Evolutionary conservation across 92 coral and sea anemone species (phyloP).

Genomic region (Porites lobata): DNA sequence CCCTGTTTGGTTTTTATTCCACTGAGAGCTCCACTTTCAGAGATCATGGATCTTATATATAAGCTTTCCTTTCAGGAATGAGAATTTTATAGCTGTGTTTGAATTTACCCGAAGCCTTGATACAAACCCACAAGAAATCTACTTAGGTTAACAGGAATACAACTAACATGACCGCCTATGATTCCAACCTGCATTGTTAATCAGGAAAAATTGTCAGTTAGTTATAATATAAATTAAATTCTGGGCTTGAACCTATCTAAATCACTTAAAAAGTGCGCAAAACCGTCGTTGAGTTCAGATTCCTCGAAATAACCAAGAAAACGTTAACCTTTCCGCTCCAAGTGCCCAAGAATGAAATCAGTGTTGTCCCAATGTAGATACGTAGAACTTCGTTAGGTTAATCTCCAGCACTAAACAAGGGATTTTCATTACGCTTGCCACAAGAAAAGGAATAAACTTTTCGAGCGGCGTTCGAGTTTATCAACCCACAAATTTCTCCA

Average conservation of each 20-base stretch:
- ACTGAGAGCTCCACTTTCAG: too few relatives aligned
- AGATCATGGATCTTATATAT: too few relatives aligned
- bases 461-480: conserved; percentile 40
- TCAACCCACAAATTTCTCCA: neutral
- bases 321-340: neutral
- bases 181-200: neutral
- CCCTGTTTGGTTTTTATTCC: too few relatives aligned
- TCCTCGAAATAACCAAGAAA: neutral
- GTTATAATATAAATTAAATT: neutral
- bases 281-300: too few relatives aligned
- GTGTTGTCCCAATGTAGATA: neutral
- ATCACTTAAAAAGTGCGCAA: too few relatives aligned
- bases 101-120: too few relatives aligned
- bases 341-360: neutral
- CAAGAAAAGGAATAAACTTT: neutral
- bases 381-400: neutral
- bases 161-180: neutral
- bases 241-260: neutral
- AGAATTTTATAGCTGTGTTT: too few relatives aligned
- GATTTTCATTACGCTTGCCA: too few relatives aligned
- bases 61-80: too few relatives aligned
- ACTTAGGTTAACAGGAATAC: neutral
- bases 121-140: too few relatives aligned
- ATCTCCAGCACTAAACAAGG: neutral
- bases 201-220: neutral